Base-by-base conservation (phyloP, 2,888 invertebrate species). In the Metopia argyrocephala region DNA sequence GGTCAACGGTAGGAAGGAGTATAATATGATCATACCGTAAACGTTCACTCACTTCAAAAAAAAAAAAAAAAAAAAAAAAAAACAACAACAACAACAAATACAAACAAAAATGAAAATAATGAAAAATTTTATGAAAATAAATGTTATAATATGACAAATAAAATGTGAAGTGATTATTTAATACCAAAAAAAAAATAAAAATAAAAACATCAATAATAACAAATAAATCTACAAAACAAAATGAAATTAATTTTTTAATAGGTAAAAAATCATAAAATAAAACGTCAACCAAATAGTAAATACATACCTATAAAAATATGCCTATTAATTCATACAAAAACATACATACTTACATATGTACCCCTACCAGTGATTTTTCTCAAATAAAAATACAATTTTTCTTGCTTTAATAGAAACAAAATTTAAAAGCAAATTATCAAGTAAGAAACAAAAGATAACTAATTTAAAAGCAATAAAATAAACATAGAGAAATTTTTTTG, bases 1-100 rank as follows among this genome's bases (percentile, higher is more conserved):
- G 81, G 81, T 81, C 81, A 81, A 78, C 78, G 81, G 81, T 81
- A 81, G 78, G 81, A 81, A 81, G 81, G 81, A 81, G 78, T 78
- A 78, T 75, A 38, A 38, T 38, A 71, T 54, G 79, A 79, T 75
- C 80, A 74, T 81, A 81, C 78, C 74, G 74, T 70, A 71, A 71
- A 73, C 69, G 76, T 74, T 74, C 74, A 69, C 65, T 81, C 74
- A 80, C 79, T 73, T n/a, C 48, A 70, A 76, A 78, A 62, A 54
- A 65, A 57, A 65, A 46, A 76, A 78, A 81, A 66, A 18, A 59
- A 31, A 52, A 66, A 66, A 57, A 78, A 54, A 54, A 25, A 61
- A 68, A 25, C 31, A 61, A 73, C 54, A 66, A 59, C 20, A 12
- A 28, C 7, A 59, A 59, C 28, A 59, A 38, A 12, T 15, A 31